These are phyloP conservation scores for Sturnira hondurensis DNA, from an alignment of 2,113 vertebrate genomes.

Conservation along the genomic window DNA sequence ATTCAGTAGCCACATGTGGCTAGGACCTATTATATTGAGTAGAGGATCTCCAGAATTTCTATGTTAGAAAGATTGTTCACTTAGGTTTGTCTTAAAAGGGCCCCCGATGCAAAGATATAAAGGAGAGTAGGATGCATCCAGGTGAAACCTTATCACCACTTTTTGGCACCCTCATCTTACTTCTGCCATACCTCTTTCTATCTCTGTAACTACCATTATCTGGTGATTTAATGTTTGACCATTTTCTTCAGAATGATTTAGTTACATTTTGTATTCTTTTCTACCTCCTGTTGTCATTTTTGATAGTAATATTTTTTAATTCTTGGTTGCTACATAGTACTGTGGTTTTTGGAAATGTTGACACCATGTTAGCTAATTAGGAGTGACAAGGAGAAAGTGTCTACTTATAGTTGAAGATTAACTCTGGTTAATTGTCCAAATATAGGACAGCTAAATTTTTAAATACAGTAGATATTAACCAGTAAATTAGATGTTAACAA, in stretches of 20 bases:
- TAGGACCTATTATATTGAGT: background rate
- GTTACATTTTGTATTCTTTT: background rate
- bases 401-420: background rate
- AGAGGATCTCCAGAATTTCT: background rate
- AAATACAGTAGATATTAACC: background rate
- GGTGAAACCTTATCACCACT: background rate
- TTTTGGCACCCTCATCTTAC: background rate
- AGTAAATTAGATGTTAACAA: background rate
- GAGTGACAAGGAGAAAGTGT: background rate
- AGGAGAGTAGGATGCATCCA: background rate
- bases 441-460: background rate
- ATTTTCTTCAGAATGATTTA: background rate
- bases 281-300: background rate
- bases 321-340: background rate
- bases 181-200: background rate
- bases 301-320: background rate
- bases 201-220: background rate
- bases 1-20: background rate
- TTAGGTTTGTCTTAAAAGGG: background rate
- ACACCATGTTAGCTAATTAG: background rate
- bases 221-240: background rate
- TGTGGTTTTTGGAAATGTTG: background rate
- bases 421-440: constrained; percentile 2
- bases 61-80: background rate
- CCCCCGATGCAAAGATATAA: background rate